Evolutionary conservation across 2,888 invertebrate genomes (phyloP), one percentile per base, ranked within the genome.

Genomic region (Eupithecia vulgata): DNA sequence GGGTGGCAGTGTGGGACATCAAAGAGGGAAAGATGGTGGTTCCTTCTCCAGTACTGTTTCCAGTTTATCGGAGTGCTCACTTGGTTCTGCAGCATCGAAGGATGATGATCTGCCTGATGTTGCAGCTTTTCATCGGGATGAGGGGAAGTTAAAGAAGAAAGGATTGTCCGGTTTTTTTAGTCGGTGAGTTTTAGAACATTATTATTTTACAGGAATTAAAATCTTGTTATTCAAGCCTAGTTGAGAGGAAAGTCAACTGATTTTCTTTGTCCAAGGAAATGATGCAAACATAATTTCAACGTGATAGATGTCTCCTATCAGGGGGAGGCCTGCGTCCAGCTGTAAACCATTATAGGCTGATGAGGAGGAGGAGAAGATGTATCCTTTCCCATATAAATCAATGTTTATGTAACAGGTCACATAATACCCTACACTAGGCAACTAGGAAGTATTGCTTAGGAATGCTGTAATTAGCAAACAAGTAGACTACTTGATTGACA

Each of bases 11-110:
- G 91, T 94, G 70, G 94, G 95, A 5, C 95, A 95, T 78, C 91
- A 93, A 73, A 85, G 95, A 30, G 95, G 95, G 10, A 95, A 95
- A 73, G 95, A 95, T 85, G 95, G 95, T 67, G 95, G 96, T 4
- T 96, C 96, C 0, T 96, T 95, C 86, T 96, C 96, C 3, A 97
- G 96, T 82, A 96, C 96, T 30, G 95, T 96, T 70, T 96, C 96
- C 12, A 96, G 96, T 85, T 89, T 96, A 45, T 96, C 96, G n/a
- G 96, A 96, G 87, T 95, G 95, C 71, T 96, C 96, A 1, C 93
- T 96, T 4, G 96, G 96, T 6, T 96, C 96, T 79, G 93, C 92
- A 78, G 89, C 93, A 5, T 95, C 95, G 0, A 93, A 92, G 68
- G 95, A 95, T 30, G 95, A 95, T 76, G 93, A 92, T 59, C 80